phyloP scores from a whole-genome alignment of 2,113 vertebrate genomes.

The Glareola pratincola region DNA sequence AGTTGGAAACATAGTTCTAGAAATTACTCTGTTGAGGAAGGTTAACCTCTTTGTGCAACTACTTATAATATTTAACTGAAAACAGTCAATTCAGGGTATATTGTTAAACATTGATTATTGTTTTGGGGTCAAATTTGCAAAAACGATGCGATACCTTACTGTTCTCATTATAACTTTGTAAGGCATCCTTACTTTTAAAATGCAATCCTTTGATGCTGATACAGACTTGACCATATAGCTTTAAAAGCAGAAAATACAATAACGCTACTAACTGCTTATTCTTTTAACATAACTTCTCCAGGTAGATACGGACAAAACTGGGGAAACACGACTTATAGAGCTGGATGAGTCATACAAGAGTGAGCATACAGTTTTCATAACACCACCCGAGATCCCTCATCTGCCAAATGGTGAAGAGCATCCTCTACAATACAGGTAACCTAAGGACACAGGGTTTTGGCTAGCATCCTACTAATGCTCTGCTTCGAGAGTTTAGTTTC shows the following conservation, averaged over 20 bases:
- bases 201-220: background rate
- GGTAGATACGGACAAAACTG: constrained; percentile 88
- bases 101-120: accelerated
- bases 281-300: constrained; percentile 54
- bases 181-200: background rate
- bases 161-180: background rate
- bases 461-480: background rate
- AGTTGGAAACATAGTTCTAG: background rate
- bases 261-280: background rate
- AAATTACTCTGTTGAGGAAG: background rate
- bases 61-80: background rate
- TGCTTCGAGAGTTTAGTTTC: background rate
- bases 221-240: background rate
- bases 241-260: background rate
- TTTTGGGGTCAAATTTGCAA: background rate
- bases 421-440: constrained; percentile 90
- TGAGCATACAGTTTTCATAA: constrained; percentile 97
- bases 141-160: background rate
- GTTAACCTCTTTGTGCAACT: background rate
- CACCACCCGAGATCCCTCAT: constrained; percentile 92
- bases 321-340: constrained; percentile 91
- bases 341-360: constrained; percentile 94
- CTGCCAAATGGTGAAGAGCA: constrained; percentile 91
- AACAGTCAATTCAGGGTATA: background rate
- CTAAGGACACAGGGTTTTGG: background rate